Evolutionary conservation across 1,140 invertebrate species (phyloP), one percentile per base, ranked within the genome.

Genomic region (Catajapyx aquilonaris): DNA sequence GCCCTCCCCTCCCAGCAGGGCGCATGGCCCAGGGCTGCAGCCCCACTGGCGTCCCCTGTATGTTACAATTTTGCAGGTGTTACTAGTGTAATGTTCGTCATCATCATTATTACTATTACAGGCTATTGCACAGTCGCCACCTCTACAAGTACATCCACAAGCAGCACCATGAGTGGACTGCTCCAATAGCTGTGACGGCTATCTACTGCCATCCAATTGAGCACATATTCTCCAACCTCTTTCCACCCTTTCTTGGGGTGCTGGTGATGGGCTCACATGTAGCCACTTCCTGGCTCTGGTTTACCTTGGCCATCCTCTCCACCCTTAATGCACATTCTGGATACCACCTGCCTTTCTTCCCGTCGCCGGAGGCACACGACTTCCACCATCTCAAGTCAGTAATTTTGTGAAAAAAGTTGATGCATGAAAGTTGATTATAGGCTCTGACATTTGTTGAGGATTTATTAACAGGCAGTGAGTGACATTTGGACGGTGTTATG

Each of bases 351-450:
- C 85, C 85, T 0, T 78, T 87, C 48, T 73, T 87, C 48, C 77
- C 80, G 5, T 85, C 80, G 18, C 81, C 83, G n/a, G 81, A 88
- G 57, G 76, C 78, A 2, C 85, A 90, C 50, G 85, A 88, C 57
- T 88, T 79, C 54, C 85, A 90, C 57, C 85, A 90, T 55, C 59
- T 81, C 25, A 84, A 83, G 81, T 84, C 57, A 65, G 65, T 57
- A 30, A 23, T 3, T 34, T 2, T 35, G 31, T n/a, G n/a, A n/a
- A n/a, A n/a, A n/a, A n/a, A n/a, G n/a, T n/a, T n/a, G n/a, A n/a
- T n/a, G n/a, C n/a, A n/a, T n/a, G n/a, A n/a, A n/a, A n/a, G n/a
- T n/a, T n/a, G n/a, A n/a, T n/a, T n/a, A n/a, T n/a, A n/a, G n/a
- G n/a, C n/a, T n/a, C n/a, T n/a, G n/a, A n/a, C n/a, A n/a, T n/a